Evolutionary conservation across 2,797 vertebrate species (phyloP).

Genomic region (Calcarius lapponicus): DNA sequence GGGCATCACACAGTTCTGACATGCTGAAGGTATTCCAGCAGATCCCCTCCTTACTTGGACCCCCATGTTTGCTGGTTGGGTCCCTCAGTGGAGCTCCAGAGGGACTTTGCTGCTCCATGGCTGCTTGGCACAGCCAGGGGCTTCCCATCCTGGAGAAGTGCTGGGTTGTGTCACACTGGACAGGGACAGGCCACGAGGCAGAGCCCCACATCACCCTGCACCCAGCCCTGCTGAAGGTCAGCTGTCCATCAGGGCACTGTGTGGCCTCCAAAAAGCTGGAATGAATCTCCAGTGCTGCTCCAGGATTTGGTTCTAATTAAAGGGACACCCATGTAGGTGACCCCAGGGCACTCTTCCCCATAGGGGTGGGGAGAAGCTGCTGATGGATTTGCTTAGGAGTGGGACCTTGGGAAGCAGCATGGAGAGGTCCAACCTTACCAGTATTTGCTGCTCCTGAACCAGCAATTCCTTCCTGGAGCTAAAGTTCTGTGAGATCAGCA

Average conservation of each 20-base stretch:
- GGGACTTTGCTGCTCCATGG: background rate
- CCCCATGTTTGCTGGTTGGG: background rate
- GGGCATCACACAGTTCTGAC: background rate
- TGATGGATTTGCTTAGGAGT: background rate
- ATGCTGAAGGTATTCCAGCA: background rate
- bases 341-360: background rate
- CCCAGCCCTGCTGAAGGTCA: background rate
- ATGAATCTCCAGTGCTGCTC: background rate
- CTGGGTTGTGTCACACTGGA: accelerated
- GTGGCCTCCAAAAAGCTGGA: background rate
- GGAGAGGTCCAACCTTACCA: background rate
- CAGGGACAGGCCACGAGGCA: background rate
- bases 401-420: background rate
- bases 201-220: background rate
- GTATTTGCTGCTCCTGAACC: background rate
- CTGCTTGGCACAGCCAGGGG: accelerated
- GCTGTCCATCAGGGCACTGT: accelerated
- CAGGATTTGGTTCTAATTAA: constrained; percentile 5
- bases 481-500: background rate
- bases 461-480: background rate
- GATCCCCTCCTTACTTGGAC: background rate
- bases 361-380: background rate
- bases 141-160: background rate
- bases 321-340: background rate
- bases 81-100: background rate